Evolutionary conservation across 2,797 vertebrate genomes (phyloP).

Genomic region (Crocidura indochinensis): DNA sequence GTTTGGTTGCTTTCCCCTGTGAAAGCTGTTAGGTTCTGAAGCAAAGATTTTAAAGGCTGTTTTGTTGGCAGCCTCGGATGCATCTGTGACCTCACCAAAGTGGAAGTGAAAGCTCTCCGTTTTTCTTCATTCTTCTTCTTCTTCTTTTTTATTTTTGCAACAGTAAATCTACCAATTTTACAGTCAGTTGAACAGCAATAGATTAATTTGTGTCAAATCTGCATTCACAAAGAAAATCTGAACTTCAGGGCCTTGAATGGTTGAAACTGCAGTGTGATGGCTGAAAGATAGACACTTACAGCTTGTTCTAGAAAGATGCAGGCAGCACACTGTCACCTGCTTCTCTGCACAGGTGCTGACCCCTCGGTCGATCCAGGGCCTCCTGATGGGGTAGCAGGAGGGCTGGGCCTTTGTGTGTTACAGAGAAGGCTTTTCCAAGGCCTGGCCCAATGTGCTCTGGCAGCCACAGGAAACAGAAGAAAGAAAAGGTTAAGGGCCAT

Average conservation of each 20-base stretch:
- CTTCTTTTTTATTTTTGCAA: constrained; percentile 89
- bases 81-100: constrained; percentile 91
- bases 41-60: constrained; percentile 90
- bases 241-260: constrained; percentile 94
- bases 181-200: constrained; percentile 97
- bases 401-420: constrained; percentile 90
- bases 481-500: constrained; percentile 91
- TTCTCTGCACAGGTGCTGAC: constrained; percentile 93
- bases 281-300: constrained; percentile 90
- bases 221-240: constrained; percentile 93
- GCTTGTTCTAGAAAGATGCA: constrained; percentile 86
- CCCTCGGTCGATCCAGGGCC: constrained; percentile 87
- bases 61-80: constrained; percentile 90
- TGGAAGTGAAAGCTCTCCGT: constrained; percentile 88
- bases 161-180: constrained; percentile 96
- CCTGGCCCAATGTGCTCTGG: constrained; percentile 85
- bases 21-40: constrained; percentile 88
- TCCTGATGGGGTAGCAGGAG: constrained; percentile 88
- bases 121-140: constrained; percentile 69
- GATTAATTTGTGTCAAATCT: constrained; percentile 96
- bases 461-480: constrained; percentile 91
- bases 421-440: constrained; percentile 90
- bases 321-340: constrained; percentile 93
- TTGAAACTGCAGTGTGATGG: constrained; percentile 90
- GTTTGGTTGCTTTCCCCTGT: constrained; percentile 81